These are phyloP conservation scores for Campoplex capitator DNA, from an alignment of 2,888 invertebrate species.

Conservation along the genomic window DNA sequence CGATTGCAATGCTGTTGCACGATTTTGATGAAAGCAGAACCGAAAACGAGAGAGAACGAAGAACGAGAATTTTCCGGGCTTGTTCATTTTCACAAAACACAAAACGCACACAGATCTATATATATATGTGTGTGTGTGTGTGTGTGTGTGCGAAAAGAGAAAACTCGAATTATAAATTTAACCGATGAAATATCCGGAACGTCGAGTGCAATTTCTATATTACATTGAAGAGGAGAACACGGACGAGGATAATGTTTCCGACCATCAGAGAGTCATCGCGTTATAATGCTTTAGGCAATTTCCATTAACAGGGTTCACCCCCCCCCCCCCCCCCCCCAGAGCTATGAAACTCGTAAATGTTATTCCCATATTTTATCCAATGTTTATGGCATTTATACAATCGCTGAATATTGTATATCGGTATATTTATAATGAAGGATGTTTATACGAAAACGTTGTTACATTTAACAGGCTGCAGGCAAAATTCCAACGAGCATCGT, in stretches of 20 bases:
- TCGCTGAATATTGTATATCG: not conserved
- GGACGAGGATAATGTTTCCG: constrained; percentile 17
- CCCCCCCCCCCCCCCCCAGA: constrained; percentile 33
- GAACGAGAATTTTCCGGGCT: not conserved
- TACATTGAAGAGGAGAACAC: not conserved
- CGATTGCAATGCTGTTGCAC: not conserved
- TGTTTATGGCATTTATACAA: not conserved
- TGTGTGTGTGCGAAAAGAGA: not conserved
- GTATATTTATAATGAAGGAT: not conserved
- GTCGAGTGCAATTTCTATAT: constrained; percentile 5
- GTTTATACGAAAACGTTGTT: not conserved
- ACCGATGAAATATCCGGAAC: constrained; percentile 21
- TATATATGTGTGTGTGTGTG: too few relatives aligned
- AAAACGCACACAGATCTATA: not conserved
- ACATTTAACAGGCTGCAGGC: not conserved
- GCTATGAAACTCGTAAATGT: constrained; percentile 42
- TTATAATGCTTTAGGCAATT: constrained; percentile 49
- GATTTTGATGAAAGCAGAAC: not conserved
- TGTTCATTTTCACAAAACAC: not conserved
- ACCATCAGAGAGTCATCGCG: constrained; percentile 48
- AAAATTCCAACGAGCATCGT: too few relatives aligned
- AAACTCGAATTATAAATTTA: constrained; percentile 23
- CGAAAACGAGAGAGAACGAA: not conserved
- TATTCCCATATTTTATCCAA: constrained; percentile 20
- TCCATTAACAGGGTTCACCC: constrained; percentile 21